Evolutionary conservation across 2,888 invertebrate genomes (phyloP).

Genomic region (Ceriagrion tenellum): DNA sequence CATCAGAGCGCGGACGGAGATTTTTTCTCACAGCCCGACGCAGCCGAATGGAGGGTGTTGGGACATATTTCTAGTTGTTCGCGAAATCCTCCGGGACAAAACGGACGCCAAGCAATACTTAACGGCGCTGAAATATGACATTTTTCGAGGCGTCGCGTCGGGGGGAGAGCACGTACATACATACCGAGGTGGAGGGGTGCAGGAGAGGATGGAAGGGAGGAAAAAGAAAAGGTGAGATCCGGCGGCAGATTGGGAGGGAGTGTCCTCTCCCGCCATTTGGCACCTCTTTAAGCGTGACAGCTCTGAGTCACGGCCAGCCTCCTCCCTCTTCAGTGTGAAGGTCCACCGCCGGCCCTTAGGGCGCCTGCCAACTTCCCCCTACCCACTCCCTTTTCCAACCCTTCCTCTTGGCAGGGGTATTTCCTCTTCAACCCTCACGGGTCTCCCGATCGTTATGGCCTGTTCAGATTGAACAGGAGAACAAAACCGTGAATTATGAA

Average conservation of each 20-base stretch:
- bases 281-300: conserved; percentile 42
- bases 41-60: neutral
- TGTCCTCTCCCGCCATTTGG: neutral
- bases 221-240: neutral
- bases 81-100: neutral
- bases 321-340: conserved; percentile 34
- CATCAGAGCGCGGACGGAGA: too few species aligned
- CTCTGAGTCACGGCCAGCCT: conserved; percentile 38
- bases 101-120: neutral
- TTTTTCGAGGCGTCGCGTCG: neutral
- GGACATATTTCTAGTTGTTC: neutral
- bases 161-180: too few species aligned
- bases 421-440: neutral
- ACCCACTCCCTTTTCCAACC: neutral
- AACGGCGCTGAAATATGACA: neutral
- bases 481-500: too few species aligned
- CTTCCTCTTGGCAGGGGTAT: neutral
- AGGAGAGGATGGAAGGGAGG: neutral
- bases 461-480: neutral
- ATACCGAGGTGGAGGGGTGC: neutral
- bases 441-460: neutral
- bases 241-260: conserved; percentile 29
- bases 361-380: conserved; percentile 23
- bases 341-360: conserved; percentile 53
- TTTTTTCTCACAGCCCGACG: neutral